These are phyloP conservation scores for Pteronotus mesoamericanus DNA, from an alignment of 2,797 vertebrate genomes.

Conservation along the genomic window DNA sequence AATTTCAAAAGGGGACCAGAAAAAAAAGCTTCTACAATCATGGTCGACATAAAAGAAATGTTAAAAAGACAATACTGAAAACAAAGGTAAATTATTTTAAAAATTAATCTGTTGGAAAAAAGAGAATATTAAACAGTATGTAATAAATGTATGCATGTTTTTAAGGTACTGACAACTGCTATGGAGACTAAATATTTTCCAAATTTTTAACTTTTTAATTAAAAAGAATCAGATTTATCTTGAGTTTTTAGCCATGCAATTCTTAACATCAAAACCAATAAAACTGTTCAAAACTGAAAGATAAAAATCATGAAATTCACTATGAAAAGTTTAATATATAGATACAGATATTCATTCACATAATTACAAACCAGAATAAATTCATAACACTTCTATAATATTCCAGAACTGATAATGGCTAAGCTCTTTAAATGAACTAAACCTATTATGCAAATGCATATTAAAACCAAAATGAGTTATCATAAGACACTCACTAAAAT, in stretches of 20 bases:
- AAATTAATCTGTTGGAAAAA: background rate
- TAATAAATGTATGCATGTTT: background rate
- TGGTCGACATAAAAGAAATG: background rate
- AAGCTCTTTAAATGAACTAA: conserved; percentile 12
- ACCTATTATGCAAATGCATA: background rate
- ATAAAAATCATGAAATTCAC: background rate
- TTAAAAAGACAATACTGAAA: background rate
- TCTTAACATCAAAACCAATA: background rate
- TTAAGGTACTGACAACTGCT: background rate
- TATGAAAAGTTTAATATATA: background rate
- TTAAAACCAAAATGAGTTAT: background rate
- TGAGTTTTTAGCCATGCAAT: background rate
- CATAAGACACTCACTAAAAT: background rate
- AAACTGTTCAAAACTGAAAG: background rate
- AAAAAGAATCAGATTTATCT: background rate
- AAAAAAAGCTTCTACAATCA: background rate
- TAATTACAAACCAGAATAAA: background rate
- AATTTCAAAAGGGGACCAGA: background rate
- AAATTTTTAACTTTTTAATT: background rate
- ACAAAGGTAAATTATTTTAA: background rate
- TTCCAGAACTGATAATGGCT: background rate
- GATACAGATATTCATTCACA: background rate
- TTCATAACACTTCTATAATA: background rate
- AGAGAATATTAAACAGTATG: background rate
- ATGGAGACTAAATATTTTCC: background rate